phyloP scores from a whole-genome alignment of 2,888 invertebrate species.

The Listrodromus nycthemerus region DNA sequence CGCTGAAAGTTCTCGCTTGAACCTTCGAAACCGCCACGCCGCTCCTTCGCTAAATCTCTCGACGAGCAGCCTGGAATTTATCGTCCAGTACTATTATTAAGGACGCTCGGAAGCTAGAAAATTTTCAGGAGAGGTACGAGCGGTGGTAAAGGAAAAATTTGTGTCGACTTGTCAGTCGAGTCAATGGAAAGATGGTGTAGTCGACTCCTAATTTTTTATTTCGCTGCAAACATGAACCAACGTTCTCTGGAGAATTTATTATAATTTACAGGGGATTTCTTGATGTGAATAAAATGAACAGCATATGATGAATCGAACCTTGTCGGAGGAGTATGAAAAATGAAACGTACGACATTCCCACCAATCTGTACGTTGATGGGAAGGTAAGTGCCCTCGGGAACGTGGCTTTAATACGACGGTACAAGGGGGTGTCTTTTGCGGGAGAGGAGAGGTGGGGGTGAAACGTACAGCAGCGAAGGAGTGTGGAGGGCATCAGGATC shows the following conservation, averaged over 20 bases:
- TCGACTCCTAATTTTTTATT: background rate
- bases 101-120: too few relatives aligned
- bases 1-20: slow-evolving; percentile 67
- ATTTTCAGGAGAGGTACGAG: slow-evolving; percentile 27
- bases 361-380: slow-evolving; percentile 66
- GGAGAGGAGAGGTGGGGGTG: slow-evolving; percentile 47
- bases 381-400: slow-evolving; percentile 64
- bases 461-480: slow-evolving; percentile 48
- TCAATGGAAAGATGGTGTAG: background rate
- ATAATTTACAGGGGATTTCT: background rate
- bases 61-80: slow-evolving; percentile 80
- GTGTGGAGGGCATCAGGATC: slow-evolving; percentile 70
- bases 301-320: background rate
- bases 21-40: slow-evolving; percentile 58
- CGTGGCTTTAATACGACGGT: slow-evolving; percentile 61
- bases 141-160: background rate
- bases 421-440: slow-evolving; percentile 33
- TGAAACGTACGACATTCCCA: slow-evolving; percentile 56
- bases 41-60: slow-evolving; percentile 76
- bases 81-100: slow-evolving; percentile 75
- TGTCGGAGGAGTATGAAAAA: slow-evolving; percentile 43
- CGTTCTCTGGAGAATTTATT: background rate
- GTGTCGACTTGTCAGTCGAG: background rate
- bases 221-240: too few relatives aligned
- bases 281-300: background rate